Conservation (phyloP, 1,140 invertebrate species). For the Spodoptera litura region DNA sequence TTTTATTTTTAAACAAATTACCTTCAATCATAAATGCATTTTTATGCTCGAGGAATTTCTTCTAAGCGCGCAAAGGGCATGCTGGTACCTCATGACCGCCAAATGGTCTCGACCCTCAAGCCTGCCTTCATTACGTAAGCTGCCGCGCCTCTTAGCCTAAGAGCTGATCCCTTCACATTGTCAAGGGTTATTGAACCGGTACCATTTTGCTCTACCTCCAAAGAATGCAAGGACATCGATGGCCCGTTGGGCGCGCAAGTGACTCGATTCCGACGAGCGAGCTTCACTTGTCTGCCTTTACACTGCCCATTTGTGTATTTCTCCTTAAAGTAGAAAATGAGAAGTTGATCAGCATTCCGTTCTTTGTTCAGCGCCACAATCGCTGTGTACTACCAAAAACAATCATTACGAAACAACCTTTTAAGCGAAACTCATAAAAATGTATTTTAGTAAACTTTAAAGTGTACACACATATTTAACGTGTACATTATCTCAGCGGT, state of each 20-base stretch:
- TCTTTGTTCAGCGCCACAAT: slow-evolving; percentile 42
- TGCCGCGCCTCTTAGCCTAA: slow-evolving; percentile 62
- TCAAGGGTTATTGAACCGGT: slow-evolving; percentile 76
- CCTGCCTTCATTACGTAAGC: slow-evolving; percentile 67
- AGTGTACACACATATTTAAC: slow-evolving; percentile 11
- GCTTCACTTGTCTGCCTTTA: slow-evolving; percentile 28
- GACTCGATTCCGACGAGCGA: slow-evolving; percentile 39
- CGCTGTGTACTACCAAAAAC: slow-evolving; percentile 56
- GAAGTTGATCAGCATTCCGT: slow-evolving; percentile 18
- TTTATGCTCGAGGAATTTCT: slow-evolving; percentile 27
- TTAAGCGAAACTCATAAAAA: slow-evolving; percentile 54
- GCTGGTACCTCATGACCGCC: slow-evolving; percentile 49
- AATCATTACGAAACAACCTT: slow-evolving; percentile 68
- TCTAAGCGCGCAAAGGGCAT: slow-evolving; percentile 10
- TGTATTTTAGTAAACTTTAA: not conserved
- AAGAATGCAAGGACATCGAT: slow-evolving; percentile 79
- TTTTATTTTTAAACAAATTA: not conserved
- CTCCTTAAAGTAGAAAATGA: slow-evolving; percentile 28
- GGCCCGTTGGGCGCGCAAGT: slow-evolving; percentile 53
- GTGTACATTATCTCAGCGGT: slow-evolving; percentile 1
- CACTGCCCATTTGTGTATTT: slow-evolving; percentile 25
- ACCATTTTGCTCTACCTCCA: slow-evolving; percentile 66
- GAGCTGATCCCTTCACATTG: slow-evolving; percentile 73
- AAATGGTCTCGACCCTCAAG: slow-evolving; percentile 62
- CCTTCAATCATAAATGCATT: not conserved